Evolutionary conservation across 2,888 invertebrate species (phyloP), one percentile per base, ranked within the genome.

Genomic region (Pseudoips prasinana): DNA sequence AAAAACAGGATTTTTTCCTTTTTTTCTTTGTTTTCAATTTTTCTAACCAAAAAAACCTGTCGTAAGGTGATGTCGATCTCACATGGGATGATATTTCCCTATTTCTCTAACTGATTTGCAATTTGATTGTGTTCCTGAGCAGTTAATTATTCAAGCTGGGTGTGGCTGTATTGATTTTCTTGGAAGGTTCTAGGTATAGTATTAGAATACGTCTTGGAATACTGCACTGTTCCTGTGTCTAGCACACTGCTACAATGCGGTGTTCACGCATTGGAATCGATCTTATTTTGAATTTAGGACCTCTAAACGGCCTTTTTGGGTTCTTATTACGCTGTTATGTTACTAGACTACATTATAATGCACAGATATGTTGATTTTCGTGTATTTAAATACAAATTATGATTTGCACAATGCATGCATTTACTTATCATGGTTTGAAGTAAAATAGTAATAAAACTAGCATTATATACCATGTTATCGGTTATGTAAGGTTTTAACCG

Each of bases 151-250:
- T 85, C 84, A 87, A 74, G 76, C 73, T 70, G 89, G 89, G 89
- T 86, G 89, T 89, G 89, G 89, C 89, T 76, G 79, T 89, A 89
- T 89, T 78, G 89, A 89, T 89, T 89, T 89, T 89, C 88, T 85
- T 67, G 65, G 83, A 82, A 86, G 78, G 75, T 84, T 85, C 87
- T 85, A 86, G 86, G 75, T 78, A 76, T 75, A 80, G 74, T 68
- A 69, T 71, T 80, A 82, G 80, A 76, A 77, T 76, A 78, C 67
- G 76, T 76, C 80, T 76, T 74, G 51, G 74, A 78, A 71, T 73
- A 73, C 69, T 83, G 86, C 83, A 84, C 73, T 77, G 69, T 72
- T 59, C 44, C 64, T 79, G 54, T 64, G 72, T 66, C 66, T 63
- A 66, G 58, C 63, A 68, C 63, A 68, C 58, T 69, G 51, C 55